Conservation (phyloP, 2,888 invertebrate genomes). For the Apomyelois bistriatella region DNA sequence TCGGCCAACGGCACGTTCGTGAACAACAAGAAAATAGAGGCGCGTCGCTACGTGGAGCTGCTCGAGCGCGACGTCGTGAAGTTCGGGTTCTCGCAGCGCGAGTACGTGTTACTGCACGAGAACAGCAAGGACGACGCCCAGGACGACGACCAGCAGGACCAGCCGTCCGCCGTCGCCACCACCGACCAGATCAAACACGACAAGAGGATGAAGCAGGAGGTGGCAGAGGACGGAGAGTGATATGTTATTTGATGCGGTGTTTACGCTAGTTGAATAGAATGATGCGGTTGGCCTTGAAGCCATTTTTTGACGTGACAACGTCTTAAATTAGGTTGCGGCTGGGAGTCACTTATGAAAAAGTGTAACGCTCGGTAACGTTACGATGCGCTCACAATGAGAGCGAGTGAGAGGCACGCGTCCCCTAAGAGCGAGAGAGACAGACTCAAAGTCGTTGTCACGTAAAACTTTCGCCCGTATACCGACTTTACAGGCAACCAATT, state of each 20-base stretch:
- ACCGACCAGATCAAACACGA: constrained; percentile 59
- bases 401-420: too few relatives aligned
- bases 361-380: too few relatives aligned
- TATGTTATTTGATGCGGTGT: background rate
- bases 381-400: too few relatives aligned
- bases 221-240: constrained; percentile 58
- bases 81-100: constrained; percentile 97
- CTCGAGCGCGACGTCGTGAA: constrained; percentile 97
- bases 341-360: too few relatives aligned
- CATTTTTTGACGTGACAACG: too few relatives aligned
- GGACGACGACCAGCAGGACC: constrained; percentile 53
- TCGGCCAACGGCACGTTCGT: constrained; percentile 98
- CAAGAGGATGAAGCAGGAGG: constrained; percentile 55
- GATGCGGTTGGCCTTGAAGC: too few relatives aligned
- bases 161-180: constrained; percentile 41
- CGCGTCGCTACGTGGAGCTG: constrained; percentile 95
- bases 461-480: too few relatives aligned
- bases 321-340: too few relatives aligned
- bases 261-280: background rate
- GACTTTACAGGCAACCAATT: too few relatives aligned
- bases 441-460: too few relatives aligned
- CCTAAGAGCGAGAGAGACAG: too few relatives aligned
- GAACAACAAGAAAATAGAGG: constrained; percentile 95
- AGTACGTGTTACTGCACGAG: constrained; percentile 97
- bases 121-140: constrained; percentile 89